A percentile compares a stretch with the other conserved stretches of the same genome.
Conservation (phyloP, 2,888 invertebrate species). For the Watsonalla cultraria region DNA sequence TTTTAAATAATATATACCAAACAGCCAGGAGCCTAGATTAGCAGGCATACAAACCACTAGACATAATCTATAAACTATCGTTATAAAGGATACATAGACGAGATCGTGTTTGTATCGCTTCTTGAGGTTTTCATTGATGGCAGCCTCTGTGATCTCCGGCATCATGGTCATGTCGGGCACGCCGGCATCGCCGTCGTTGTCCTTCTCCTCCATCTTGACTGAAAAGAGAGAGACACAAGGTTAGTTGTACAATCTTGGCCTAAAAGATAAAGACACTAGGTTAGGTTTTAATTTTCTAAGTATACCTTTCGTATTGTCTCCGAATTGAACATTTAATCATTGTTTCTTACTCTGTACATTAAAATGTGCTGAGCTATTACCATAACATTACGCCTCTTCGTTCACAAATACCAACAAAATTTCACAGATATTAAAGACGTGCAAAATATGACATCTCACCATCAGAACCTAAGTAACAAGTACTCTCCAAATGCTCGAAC, state of each 20-base stretch:
- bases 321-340: too few species aligned
- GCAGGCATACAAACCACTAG: too few species aligned
- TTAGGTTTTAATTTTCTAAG: not conserved
- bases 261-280: slow-evolving; percentile 21
- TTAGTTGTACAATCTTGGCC: slow-evolving; percentile 61
- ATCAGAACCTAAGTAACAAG: too few species aligned
- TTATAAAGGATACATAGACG: slow-evolving; percentile 93
- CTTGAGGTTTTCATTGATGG: slow-evolving; percentile 92
- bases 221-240: slow-evolving; percentile 20
- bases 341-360: not conserved
- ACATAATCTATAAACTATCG: not conserved
- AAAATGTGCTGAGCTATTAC: not conserved
- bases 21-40: too few species aligned
- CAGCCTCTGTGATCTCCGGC: slow-evolving; percentile 92
- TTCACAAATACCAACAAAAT: too few species aligned
- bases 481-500: too few species aligned
- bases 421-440: too few species aligned
- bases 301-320: too few species aligned
- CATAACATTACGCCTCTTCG: too few species aligned
- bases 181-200: slow-evolving; percentile 80
- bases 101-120: slow-evolving; percentile 89
- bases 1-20: too few species aligned
- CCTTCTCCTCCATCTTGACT: slow-evolving; percentile 69
- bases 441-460: too few species aligned
- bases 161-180: slow-evolving; percentile 95